Evolutionary conservation across 2,113 vertebrate genomes (phyloP), one percentile per base, ranked within the genome.

Genomic region (Alosa alosa): DNA sequence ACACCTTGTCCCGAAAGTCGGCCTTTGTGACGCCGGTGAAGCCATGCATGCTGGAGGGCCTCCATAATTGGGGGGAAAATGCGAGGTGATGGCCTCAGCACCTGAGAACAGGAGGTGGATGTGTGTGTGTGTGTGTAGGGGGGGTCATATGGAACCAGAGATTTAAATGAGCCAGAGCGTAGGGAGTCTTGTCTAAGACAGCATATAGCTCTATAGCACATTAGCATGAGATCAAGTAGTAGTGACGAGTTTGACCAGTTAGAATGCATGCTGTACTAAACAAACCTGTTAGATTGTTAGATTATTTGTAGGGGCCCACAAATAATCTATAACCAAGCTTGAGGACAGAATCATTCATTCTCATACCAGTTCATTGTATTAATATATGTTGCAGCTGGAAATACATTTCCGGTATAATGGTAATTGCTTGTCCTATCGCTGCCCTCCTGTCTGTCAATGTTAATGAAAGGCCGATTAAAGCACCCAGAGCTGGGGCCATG

Each of bases 31-130:
- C 84, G 31, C 84, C 41, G 86, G 87, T 36, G 82, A 88, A 89
- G 57, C 86, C 84, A 85, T 82, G 81, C 82, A 83, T 84, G 83
- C 90, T 89, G 88, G 88, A 88, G 90, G 90, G 86, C 86, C 86
- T 89, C 86, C 39, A 81, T 90, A 90, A 90, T 90, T 90, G 90
- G 88, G 87, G 84, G 86, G 88, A 64, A 83, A 83, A 57, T 64
- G 36, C 8, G 57, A 83, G 52, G 57, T 64, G 57, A 57, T 83
- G 50, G 57, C 50, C 50, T 60, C 41, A 31, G 1, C 64, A 72
- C 64, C 64, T 72, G 64, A 36, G 25, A 36, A 25, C n/a, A 10
- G 25, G 64, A 60, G 25, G 82, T 25, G 31, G 46, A 31, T 49
- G 81, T 4, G 17, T 9, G 11, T 10, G 68, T 3, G 68, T 8